Evolutionary conservation across 1,140 invertebrate species (phyloP), one percentile per base, ranked within the genome.

Genomic region (Asbolus verrucosus): DNA sequence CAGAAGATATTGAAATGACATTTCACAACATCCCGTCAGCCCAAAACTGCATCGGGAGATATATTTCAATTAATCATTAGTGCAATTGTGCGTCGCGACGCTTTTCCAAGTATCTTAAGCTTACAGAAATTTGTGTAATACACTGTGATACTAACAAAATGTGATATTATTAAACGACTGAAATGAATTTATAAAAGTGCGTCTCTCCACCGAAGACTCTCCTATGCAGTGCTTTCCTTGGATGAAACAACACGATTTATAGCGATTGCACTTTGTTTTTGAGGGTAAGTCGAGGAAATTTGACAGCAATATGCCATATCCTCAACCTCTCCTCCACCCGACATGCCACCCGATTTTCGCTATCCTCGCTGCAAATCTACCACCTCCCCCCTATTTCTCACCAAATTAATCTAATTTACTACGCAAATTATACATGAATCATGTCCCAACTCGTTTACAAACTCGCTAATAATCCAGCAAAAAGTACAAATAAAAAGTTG

Each of bases 111-210:
- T 36, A 6, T 24, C 11, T 6, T 54, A 54, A 21, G 46, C 46
- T 54, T 54, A 54, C 46, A 21, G 21, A 54, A 54, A 69, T 67
- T 69, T 73, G 69, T 68, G 67, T 72, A 76, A 70, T 73, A 72
- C 39, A 74, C 75, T 76, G 75, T 76, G 75, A 76, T 76, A 76
- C 67, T 73, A 71, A 71, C 73, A 76, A 75, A 75, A 76, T 76
- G 75, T 76, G 75, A 76, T 76, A 76, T 75, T 27, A 24, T 41
- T 21, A 50, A 67, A 61, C 16, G 36, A 59, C 50, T 62, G 43
- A 67, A 68, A 66, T 67, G 33, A 59, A 31, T 60, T 30, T 39
- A 67, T 59, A 43, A 59, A 27, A 39, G 24, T 60, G 18, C 27
- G 16, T 62, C 18, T 21, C 21, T 9, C 13, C 60, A n/a, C 46